Base-by-base conservation (phyloP, 2,888 invertebrate genomes). In the Eristalis tenax region DNA sequence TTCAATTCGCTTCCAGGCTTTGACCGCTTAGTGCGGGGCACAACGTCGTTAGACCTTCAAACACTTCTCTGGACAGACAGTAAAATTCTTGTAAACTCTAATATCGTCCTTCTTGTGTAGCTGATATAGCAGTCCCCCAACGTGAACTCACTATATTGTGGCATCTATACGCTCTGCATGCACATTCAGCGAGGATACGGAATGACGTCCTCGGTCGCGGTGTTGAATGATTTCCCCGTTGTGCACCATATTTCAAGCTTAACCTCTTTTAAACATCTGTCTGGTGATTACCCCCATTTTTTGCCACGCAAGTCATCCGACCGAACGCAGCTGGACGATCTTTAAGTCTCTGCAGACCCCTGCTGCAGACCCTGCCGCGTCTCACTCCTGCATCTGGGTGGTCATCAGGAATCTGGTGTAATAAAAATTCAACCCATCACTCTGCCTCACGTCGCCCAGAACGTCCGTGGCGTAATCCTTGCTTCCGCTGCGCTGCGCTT, bases 401-500 rank as follows among this genome's bases (percentile, higher is more conserved):
- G 80, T 38, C 74, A 70, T 75, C 65, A 61, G 59, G 70, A 65
- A 61, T n/a, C 11, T 38, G 11, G 13, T 40, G 28, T 40, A 23
- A 75, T 64, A 74, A 50, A 50, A 50, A 50, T 50, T 65, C 50
- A 63, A 69, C 35, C 35, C 57, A 70, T 75, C 74, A 64, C 66
- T 66, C 63, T 15, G 11, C 64, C 50, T 50, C 56, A 50, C 26
- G 56, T 78, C 40, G 56, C 64, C 43, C 84, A 81, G 66, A 71
- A 79, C 40, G 32, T 43, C 65, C 18, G 50, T 50, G 50, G 56
- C 35, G 35, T 43, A 71, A 71, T 74, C 43, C 57, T 59, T 81
- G 64, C 69, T 76, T 76, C 63, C 66, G 71, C 61, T 18, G 50
- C 1, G 50, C 50, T 50, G 50, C 18, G 18, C 18, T 32, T 50